Evolutionary conservation across 2,113 vertebrate species (phyloP).

Genomic region (Cranoglanis bouderius): DNA sequence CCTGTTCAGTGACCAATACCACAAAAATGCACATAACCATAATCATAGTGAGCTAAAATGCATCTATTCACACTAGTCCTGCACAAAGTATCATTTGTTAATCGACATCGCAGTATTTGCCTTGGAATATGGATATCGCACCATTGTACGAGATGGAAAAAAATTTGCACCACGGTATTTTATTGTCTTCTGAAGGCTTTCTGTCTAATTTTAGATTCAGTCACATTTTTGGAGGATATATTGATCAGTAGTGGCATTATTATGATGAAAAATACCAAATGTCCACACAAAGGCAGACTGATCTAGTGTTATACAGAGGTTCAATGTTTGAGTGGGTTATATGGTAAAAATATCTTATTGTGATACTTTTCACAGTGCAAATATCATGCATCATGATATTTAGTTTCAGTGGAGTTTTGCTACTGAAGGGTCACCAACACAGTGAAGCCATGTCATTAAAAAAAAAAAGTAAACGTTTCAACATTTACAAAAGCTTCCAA

Average conservation of each 20-base stretch:
- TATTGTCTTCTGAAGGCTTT: not conserved
- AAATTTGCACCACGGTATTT: not conserved
- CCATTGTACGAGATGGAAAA: not conserved
- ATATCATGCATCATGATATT: not conserved
- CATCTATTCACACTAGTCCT: not conserved
- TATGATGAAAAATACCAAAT: not conserved
- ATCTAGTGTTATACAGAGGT: not conserved
- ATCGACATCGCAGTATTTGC: not conserved
- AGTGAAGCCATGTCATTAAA: not conserved
- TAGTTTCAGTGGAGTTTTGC: not conserved
- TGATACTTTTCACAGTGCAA: not conserved
- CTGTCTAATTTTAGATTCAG: not conserved
- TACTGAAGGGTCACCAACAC: not conserved
- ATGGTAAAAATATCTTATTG: not conserved
- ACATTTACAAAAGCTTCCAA: not conserved
- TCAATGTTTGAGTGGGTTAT: not conserved
- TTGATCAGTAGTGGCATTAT: not conserved
- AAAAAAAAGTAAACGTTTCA: not conserved
- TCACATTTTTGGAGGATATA: too few relatives aligned
- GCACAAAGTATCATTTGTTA: not conserved
- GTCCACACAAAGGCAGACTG: not conserved
- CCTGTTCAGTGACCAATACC: not conserved
- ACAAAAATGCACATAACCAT: slow-evolving; percentile 37
- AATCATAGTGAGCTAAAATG: not conserved
- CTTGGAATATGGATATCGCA: not conserved